Evolutionary conservation across 2,797 vertebrate genomes (phyloP).

Genomic region (Tiaroga cobitis): DNA sequence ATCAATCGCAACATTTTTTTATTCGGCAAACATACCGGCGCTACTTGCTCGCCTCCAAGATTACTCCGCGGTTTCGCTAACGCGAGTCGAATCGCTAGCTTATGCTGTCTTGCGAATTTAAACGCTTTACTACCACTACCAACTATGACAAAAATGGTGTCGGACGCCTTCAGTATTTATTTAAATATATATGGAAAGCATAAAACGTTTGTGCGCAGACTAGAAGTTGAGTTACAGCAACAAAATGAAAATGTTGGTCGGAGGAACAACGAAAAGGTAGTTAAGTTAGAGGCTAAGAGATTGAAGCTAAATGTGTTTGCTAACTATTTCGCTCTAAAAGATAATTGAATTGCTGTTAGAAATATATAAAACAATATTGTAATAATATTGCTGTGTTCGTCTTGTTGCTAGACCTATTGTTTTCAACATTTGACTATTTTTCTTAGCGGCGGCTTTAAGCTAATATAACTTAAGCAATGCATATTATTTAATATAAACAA

Average conservation of each 20-base stretch:
- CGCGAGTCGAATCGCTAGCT: not conserved
- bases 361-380: not conserved
- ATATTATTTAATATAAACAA: not conserved
- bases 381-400: not conserved
- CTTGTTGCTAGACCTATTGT: not conserved
- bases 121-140: not conserved
- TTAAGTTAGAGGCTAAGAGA: not conserved
- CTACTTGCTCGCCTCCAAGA: not conserved
- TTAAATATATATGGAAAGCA: not conserved
- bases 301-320: not conserved
- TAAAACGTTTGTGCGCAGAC: not conserved
- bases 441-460: not conserved
- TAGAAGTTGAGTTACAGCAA: not conserved
- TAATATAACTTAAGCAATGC: not conserved
- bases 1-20: not conserved
- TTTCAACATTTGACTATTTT: not conserved
- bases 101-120: not conserved
- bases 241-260: not conserved
- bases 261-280: not conserved
- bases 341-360: not conserved
- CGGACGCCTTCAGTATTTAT: not conserved
- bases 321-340: not conserved
- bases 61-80: not conserved
- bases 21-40: not conserved
- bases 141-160: not conserved